These are phyloP conservation scores for Eupithecia abbreviata DNA, from an alignment of 2,888 invertebrate species.

Conservation along the genomic window DNA sequence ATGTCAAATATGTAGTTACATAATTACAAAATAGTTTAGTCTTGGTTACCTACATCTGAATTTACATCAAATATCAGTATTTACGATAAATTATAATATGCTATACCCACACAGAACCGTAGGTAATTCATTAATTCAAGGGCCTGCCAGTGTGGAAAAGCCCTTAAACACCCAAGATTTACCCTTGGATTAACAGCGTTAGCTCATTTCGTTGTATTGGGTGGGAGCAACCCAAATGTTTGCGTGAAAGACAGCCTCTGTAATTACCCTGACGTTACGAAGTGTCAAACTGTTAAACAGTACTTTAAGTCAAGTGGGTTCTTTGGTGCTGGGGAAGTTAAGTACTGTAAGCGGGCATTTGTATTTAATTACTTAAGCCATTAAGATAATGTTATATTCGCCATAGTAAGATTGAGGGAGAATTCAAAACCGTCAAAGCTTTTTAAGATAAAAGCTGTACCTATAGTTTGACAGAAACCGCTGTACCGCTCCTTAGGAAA, in stretches of 20 bases:
- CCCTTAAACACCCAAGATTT: conserved; percentile 31
- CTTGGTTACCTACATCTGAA: too few relatives aligned
- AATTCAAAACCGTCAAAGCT: background rate
- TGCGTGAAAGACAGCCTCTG: conserved; percentile 27
- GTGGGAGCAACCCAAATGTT: conserved; percentile 24
- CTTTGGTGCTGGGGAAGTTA: conserved; percentile 18
- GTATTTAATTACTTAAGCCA: conserved; percentile 9
- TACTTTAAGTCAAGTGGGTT: conserved; percentile 28
- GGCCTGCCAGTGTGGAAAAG: conserved; percentile 9
- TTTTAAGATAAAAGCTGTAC: background rate
- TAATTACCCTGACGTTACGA: conserved; percentile 33
- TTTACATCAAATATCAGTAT: background rate
- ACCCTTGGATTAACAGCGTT: conserved; percentile 41
- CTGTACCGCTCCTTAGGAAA: too few relatives aligned
- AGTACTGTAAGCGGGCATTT: conserved; percentile 16
- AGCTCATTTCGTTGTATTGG: conserved; percentile 32
- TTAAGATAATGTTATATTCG: background rate
- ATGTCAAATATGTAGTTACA: too few relatives aligned
- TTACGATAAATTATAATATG: background rate
- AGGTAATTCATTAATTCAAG: conserved; percentile 1
- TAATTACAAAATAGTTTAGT: too few relatives aligned
- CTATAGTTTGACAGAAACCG: too few relatives aligned
- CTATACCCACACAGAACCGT: background rate
- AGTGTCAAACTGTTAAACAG: conserved; percentile 34
- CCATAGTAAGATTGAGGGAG: background rate